Evolutionary conservation across 2,113 vertebrate genomes (phyloP).

Genomic region (Xenopus tropicalis): DNA sequence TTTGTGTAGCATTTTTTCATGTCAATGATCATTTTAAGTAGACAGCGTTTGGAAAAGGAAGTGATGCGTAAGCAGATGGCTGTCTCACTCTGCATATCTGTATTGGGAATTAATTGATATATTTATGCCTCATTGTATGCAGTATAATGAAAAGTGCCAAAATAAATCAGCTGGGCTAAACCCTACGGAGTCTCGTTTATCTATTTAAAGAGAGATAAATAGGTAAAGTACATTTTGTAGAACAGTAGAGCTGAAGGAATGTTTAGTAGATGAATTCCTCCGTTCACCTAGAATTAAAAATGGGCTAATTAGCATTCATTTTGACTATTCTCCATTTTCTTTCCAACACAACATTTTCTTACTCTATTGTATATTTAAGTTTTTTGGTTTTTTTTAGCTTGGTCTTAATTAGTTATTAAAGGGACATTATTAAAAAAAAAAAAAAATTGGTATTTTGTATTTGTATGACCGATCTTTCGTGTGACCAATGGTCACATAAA

Average conservation of each 20-base stretch:
- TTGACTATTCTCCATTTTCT: no score
- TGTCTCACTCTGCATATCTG: constrained; percentile 36
- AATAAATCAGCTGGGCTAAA: constrained; percentile 35
- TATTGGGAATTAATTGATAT: constrained; percentile 45
- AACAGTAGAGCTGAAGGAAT: constrained; percentile 13
- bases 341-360: background rate
- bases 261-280: constrained; percentile 18
- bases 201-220: constrained; percentile 36
- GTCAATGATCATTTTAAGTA: constrained; percentile 27
- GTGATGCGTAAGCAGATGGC: constrained; percentile 35
- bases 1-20: constrained; percentile 23
- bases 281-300: background rate
- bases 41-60: constrained; percentile 12
- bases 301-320: background rate
- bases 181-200: constrained; percentile 35
- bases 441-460: no score
- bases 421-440: no score
- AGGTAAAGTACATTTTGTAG: constrained; percentile 17
- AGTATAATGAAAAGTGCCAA: constrained; percentile 34
- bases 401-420: no score
- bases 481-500: no score
- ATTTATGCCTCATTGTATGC: constrained; percentile 30
- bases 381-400: background rate
- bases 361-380: no score
- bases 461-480: no score